These are phyloP conservation scores for Myoxocephalus aenaeus DNA, from an alignment of 2,797 vertebrate species.

Conservation along the genomic window DNA sequence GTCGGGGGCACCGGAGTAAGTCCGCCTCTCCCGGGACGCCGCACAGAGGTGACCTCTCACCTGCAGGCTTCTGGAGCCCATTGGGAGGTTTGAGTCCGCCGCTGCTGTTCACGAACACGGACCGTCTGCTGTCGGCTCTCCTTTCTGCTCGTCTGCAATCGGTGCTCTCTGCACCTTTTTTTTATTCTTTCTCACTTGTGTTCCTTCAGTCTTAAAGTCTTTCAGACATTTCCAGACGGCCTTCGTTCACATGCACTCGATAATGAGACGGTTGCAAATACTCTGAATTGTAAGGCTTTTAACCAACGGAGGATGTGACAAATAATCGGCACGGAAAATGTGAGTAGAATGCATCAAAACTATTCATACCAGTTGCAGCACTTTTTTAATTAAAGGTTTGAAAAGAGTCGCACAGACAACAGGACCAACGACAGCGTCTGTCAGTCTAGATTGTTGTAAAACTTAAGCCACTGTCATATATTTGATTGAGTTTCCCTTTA, in stretches of 20 bases:
- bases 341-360: no score
- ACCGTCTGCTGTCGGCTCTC: constrained; percentile 13
- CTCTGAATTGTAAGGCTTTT: not conserved
- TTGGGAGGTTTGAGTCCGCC: constrained; percentile 73
- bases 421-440: no score
- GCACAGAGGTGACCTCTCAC: constrained; percentile 62
- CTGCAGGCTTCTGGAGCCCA: constrained; percentile 61
- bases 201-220: not conserved
- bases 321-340: no score
- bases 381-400: no score
- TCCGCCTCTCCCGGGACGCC: constrained; percentile 44
- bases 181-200: not conserved
- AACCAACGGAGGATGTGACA: no score
- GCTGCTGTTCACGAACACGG: constrained; percentile 7
- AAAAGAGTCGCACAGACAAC: no score
- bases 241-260: not conserved
- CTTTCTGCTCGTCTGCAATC: not conserved
- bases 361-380: no score
- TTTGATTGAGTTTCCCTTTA: no score
- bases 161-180: not conserved
- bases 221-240: not conserved
- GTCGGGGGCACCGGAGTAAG: constrained; percentile 58
- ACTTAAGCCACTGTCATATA: no score
- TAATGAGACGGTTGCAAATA: not conserved
- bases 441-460: no score